phyloP scores from a whole-genome alignment of 2,113 vertebrate genomes.

The Nestor notabilis region DNA sequence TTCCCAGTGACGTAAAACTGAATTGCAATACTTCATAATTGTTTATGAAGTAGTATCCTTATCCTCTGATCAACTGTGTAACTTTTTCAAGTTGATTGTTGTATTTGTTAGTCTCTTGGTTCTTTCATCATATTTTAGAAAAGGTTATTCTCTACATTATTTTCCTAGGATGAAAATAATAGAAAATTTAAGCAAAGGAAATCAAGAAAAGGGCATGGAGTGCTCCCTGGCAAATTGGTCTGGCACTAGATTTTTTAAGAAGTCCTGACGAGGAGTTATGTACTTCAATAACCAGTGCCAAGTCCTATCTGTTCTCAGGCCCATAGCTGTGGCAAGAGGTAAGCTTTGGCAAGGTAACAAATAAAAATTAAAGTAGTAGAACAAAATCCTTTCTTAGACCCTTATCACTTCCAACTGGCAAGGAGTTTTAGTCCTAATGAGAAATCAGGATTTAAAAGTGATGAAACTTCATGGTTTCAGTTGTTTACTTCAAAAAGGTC shows the following conservation, averaged over 20 bases:
- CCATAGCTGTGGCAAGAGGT: not conserved
- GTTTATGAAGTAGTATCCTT: not conserved
- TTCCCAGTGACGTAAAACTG: not conserved
- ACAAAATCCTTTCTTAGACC: constrained; percentile 22
- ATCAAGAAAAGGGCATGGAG: not conserved
- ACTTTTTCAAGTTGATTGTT: not conserved
- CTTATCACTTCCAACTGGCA: constrained; percentile 56
- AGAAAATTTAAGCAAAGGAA: not conserved
- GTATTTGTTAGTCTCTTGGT: not conserved
- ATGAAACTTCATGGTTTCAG: constrained; percentile 29
- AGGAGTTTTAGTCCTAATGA: constrained; percentile 36
- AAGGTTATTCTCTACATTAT: not conserved
- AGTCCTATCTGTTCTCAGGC: constrained; percentile 6
- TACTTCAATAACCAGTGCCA: not conserved
- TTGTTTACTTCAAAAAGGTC: constrained; percentile 44
- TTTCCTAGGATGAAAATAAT: not conserved
- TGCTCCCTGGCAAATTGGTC: not conserved
- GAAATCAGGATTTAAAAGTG: constrained; percentile 49
- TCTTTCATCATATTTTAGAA: not conserved
- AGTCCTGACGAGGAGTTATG: not conserved
- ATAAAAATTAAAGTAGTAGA: constrained; percentile 56
- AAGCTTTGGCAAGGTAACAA: constrained; percentile 47
- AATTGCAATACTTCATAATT: not conserved
- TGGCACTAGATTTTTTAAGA: not conserved
- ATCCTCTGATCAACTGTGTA: not conserved